Evolutionary conservation across 2,797 vertebrate species (phyloP).

Genomic region (Moxostoma hubbsi): DNA sequence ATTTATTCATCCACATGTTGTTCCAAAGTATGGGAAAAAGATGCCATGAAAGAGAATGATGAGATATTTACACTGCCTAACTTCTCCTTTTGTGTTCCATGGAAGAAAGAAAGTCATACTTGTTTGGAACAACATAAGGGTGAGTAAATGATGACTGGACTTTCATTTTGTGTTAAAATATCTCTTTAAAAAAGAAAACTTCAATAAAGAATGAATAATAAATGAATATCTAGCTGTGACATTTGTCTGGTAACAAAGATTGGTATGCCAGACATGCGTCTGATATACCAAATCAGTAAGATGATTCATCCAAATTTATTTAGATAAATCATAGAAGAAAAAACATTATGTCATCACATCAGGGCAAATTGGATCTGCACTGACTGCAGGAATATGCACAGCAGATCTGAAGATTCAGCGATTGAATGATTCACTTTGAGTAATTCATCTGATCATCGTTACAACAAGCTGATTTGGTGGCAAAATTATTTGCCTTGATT

Average conservation of each 20-base stretch:
- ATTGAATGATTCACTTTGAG: not conserved
- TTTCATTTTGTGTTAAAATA: no score
- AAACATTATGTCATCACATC: constrained; percentile 26
- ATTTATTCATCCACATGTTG: no score
- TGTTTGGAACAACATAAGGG: no score
- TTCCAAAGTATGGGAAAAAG: no score
- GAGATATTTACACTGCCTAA: no score
- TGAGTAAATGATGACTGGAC: no score
- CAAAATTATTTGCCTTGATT: not conserved
- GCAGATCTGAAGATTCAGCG: constrained; percentile 4
- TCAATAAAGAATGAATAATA: not conserved
- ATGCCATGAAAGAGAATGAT: no score
- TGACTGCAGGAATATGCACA: constrained; percentile 25
- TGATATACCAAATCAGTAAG: not conserved
- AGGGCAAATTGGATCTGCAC: constrained; percentile 35
- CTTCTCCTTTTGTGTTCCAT: no score
- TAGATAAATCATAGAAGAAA: constrained; percentile 11
- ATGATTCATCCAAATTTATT: constrained; percentile 1
- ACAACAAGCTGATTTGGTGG: not conserved
- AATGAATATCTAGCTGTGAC: not conserved
- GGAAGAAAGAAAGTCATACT: no score
- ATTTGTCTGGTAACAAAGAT: not conserved
- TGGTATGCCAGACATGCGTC: not conserved
- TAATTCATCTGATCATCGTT: not conserved
- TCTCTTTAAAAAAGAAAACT: no score